phyloP scores from a whole-genome alignment of 1,140 invertebrate species.

The Pachypsylla venusta region DNA sequence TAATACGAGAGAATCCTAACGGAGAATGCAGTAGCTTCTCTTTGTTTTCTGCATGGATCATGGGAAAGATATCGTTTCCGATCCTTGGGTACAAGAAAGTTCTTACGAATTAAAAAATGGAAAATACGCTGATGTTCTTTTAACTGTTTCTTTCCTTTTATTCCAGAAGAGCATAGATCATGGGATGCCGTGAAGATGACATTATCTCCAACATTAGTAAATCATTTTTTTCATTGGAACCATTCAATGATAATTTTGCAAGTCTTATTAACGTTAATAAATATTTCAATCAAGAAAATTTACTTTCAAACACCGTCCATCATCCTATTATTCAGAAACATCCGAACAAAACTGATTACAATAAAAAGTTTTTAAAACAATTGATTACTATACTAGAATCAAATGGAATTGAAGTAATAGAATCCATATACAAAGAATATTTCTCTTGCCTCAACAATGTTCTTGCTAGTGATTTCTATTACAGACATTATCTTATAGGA shows the following conservation, averaged over 20 bases:
- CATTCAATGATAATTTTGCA: neutral
- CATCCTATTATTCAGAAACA: neutral
- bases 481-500: neutral
- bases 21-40: no score
- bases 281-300: conserved; percentile 1
- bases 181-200: no score
- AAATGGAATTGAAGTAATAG: neutral
- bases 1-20: no score
- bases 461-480: neutral
- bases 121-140: no score
- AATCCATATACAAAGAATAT: conserved; percentile 1
- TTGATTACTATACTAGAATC: neutral
- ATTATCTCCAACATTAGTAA: no score
- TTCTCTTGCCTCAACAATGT: neutral
- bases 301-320: neutral
- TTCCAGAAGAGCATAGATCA: no score
- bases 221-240: conserved; percentile 5
- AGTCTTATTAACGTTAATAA: neutral
- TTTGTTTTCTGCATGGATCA: no score
- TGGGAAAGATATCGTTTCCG: no score
- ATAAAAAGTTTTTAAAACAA: neutral
- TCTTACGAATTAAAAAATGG: no score
- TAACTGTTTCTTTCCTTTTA: no score
- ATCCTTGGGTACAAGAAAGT: no score
- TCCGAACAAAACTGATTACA: neutral